Conservation (phyloP, 2,113 vertebrate genomes). For the Peromyscus californicus region DNA sequence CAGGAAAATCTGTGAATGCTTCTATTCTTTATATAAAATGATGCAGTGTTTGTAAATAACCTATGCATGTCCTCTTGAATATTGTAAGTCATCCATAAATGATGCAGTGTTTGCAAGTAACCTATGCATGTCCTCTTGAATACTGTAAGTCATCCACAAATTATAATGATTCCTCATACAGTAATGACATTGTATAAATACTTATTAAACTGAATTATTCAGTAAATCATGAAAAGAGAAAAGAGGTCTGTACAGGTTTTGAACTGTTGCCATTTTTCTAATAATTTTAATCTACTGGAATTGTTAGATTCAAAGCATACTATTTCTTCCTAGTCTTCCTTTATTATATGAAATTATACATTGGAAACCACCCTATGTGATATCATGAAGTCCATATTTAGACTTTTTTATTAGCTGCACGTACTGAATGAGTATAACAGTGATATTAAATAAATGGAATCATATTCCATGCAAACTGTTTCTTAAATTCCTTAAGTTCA, state of each 20-base stretch:
- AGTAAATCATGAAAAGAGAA: neutral
- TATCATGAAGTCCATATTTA: neutral
- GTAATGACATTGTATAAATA: neutral
- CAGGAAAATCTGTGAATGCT: neutral
- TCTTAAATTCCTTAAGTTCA: neutral
- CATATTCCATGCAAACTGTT: neutral
- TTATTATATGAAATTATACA: neutral
- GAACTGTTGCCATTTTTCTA: neutral
- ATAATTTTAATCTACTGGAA: neutral
- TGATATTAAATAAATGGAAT: neutral
- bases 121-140: neutral
- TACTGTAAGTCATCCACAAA: neutral
- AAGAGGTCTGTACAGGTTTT: neutral
- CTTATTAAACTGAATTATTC: neutral
- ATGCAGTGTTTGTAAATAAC: neutral
- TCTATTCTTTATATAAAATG: neutral
- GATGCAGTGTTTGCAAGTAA: neutral
- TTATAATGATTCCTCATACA: neutral
- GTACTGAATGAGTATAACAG: neutral
- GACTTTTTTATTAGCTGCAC: neutral
- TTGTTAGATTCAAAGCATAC: neutral
- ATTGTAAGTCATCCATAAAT: neutral
- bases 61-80: neutral
- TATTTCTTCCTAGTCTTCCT: neutral
- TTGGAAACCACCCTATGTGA: neutral